Evolutionary conservation across 1,140 invertebrate genomes (phyloP).

Genomic region (Hylaeus volcanicus): DNA sequence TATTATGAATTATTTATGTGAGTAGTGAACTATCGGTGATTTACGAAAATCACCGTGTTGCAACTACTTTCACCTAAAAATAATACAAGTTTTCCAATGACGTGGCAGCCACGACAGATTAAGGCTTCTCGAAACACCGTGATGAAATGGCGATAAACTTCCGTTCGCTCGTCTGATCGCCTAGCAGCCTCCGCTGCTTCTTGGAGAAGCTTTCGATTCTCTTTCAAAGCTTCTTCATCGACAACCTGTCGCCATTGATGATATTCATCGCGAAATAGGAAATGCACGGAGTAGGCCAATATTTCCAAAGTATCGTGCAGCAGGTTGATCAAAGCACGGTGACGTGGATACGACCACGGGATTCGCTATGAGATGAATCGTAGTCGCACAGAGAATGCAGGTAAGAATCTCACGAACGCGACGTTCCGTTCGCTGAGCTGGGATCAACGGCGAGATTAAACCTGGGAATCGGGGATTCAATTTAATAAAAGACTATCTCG

Average conservation of each 20-base stretch:
- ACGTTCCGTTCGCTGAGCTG: background rate
- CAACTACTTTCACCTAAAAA: background rate
- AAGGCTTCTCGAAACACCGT: background rate
- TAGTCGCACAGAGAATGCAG: constrained; percentile 10
- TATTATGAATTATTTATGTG: too few species aligned
- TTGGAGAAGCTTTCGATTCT: background rate
- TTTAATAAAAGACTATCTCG: constrained; percentile 24
- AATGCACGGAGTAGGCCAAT: background rate
- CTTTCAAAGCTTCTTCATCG: constrained; percentile 1
- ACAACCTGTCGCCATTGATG: constrained; percentile 3
- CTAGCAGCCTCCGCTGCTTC: background rate
- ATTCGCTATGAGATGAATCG: background rate
- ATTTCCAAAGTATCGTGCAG: background rate
- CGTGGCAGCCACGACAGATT: background rate
- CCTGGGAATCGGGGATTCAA: constrained; percentile 20
- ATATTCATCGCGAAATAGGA: constrained; percentile 7
- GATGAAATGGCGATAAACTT: background rate
- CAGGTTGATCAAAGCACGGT: background rate
- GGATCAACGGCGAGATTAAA: constrained; percentile 25
- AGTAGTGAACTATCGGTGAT: too few species aligned
- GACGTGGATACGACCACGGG: too few species aligned
- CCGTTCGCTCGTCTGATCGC: background rate
- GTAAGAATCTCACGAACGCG: constrained; percentile 35
- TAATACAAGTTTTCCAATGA: background rate
- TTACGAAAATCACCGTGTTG: too few species aligned